Percentiles rank a stretch among this genome's conserved stretches.
Conservation (phyloP, 2,888 invertebrate species). For the Rotaria sp. region DNA sequence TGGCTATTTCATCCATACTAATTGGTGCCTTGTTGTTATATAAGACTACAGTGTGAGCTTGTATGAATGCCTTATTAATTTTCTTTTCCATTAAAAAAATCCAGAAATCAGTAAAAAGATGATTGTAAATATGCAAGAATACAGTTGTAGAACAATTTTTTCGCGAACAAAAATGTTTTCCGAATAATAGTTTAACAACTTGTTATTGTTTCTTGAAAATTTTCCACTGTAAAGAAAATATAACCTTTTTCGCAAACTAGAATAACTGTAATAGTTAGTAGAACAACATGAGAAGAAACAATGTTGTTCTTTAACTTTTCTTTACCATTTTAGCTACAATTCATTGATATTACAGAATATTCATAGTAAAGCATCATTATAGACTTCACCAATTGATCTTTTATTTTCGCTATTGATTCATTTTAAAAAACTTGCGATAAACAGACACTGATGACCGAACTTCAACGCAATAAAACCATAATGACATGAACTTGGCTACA, state of each 20-base stretch:
- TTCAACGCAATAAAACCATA: too few relatives aligned
- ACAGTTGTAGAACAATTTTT: background rate
- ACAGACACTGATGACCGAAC: too few relatives aligned
- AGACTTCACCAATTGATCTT: too few relatives aligned
- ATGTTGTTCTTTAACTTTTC: background rate
- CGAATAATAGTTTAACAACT: background rate
- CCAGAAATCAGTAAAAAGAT: background rate
- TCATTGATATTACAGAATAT: too few relatives aligned
- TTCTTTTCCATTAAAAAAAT: background rate
- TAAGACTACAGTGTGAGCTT: background rate
- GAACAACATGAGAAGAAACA: background rate
- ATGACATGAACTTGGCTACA: too few relatives aligned
- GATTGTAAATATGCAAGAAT: background rate
- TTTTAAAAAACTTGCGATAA: too few relatives aligned
- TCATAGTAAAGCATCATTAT: too few relatives aligned
- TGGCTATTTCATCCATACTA: background rate
- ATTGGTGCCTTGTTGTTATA: background rate
- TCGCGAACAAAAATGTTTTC: background rate
- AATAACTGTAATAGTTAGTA: background rate
- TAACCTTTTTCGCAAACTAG: background rate
- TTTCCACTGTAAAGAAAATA: background rate
- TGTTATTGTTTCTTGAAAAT: background rate
- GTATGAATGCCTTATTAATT: background rate
- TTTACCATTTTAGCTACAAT: background rate
- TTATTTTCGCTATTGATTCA: too few relatives aligned